A percentile compares a stretch with the other conserved stretches of the same genome.
phyloP scores from a whole-genome alignment of 2,888 invertebrate genomes.

The Agriopis aurantiaria region DNA sequence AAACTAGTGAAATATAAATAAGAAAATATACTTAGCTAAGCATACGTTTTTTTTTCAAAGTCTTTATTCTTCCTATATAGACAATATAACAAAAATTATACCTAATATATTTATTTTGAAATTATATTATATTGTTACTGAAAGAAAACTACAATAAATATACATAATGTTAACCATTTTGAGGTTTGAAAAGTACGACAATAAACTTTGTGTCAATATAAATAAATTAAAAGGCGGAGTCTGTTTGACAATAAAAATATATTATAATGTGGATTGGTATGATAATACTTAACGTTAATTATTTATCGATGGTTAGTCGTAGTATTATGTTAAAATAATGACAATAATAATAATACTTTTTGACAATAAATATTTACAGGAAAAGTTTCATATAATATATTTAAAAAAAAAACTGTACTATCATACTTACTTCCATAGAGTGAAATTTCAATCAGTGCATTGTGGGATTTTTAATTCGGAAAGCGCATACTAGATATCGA shows the following conservation, averaged over 20 bases:
- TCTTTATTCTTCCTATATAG: conserved; percentile 42
- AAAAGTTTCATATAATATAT: conserved; percentile 39
- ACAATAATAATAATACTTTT: conserved; percentile 56
- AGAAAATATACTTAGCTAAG: conserved; percentile 42
- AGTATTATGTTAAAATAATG: conserved; percentile 28
- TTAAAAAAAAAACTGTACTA: conserved; percentile 43
- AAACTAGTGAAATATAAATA: conserved; percentile 42
- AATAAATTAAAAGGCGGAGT: conserved; percentile 11
- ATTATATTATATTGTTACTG: conserved; percentile 13
- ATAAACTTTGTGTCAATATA: conserved; percentile 33
- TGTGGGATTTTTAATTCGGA: not conserved
- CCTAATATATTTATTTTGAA: conserved; percentile 1
- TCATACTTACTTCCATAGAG: not conserved
- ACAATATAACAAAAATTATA: conserved; percentile 41
- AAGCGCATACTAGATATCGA: not conserved
- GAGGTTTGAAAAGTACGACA: conserved; percentile 34
- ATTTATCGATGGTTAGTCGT: conserved; percentile 9
- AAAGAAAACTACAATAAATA: conserved; percentile 22
- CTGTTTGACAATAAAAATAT: conserved; percentile 41
- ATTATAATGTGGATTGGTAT: conserved; percentile 8
- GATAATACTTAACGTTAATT: too few relatives aligned
- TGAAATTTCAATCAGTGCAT: not conserved
- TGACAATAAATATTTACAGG: conserved; percentile 61
- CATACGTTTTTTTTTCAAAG: conserved; percentile 31
- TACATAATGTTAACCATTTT: conserved; percentile 20